Percentiles rank a stretch among this genome's conserved stretches.
Conservation (phyloP, 1,140 invertebrate genomes). For the Macrobrachium nipponense region DNA sequence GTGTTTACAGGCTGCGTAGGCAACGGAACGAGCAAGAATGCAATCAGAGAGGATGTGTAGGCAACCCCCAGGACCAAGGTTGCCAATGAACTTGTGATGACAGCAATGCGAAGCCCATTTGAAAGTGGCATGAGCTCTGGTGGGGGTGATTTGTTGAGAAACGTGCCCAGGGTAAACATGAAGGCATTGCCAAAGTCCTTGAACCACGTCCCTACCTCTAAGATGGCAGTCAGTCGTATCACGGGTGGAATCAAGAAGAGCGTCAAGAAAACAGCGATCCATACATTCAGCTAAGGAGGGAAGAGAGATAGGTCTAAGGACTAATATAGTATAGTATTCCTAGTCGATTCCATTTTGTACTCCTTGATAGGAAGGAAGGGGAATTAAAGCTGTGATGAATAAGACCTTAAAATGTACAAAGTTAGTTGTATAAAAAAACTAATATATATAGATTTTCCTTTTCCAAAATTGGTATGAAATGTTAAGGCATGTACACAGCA, state of each 20-base stretch:
- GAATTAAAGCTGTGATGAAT: no score
- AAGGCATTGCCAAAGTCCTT: conserved; percentile 9
- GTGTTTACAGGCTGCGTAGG: conserved; percentile 43
- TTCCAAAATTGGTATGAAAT: no score
- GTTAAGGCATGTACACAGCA: no score
- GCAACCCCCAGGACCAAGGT: conserved; percentile 42
- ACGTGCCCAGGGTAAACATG: conserved; percentile 47
- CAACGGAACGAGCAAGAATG: conserved; percentile 52
- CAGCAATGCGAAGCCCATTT: conserved; percentile 18
- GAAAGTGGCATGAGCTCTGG: conserved; percentile 23
- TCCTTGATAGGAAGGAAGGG: no score
- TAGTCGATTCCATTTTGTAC: background rate
- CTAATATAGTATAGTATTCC: background rate
- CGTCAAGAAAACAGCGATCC: conserved; percentile 24
- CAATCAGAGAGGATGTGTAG: conserved; percentile 52
- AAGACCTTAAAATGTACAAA: no score
- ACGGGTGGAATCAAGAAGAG: conserved; percentile 17
- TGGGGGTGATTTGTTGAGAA: conserved; percentile 39
- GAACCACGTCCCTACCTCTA: conserved; percentile 34
- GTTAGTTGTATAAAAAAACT: no score
- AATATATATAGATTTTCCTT: no score
- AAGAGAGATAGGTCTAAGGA: background rate
- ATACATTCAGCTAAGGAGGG: conserved; percentile 30
- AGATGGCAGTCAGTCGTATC: background rate
- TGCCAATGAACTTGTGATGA: conserved; percentile 29